Evolutionary conservation across 2,113 vertebrate genomes (phyloP).

Genomic region (Crotalus tigris): DNA sequence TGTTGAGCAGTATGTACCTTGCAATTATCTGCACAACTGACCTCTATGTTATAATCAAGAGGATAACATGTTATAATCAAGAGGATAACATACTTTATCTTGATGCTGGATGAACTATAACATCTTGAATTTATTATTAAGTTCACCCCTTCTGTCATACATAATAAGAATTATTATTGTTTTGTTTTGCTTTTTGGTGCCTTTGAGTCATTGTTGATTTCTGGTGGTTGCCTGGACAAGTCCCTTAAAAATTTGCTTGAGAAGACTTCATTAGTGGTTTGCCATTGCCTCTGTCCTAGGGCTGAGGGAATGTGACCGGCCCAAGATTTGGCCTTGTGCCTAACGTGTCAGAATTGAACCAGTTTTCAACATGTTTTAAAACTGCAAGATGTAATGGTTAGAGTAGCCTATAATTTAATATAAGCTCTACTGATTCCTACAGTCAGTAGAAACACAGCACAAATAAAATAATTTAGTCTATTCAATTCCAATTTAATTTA

Average conservation of each 20-base stretch:
- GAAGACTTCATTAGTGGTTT: background rate
- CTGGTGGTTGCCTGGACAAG: background rate
- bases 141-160: background rate
- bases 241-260: background rate
- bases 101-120: too few relatives aligned
- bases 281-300: background rate
- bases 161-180: background rate
- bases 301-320: background rate
- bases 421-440: constrained; percentile 15
- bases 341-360: background rate
- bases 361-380: background rate
- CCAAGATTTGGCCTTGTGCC: background rate
- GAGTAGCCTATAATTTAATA: constrained; percentile 24
- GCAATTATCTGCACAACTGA: background rate
- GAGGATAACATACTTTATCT: background rate
- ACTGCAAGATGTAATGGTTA: background rate
- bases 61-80: background rate
- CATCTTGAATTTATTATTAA: background rate
- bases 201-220: background rate
- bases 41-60: background rate
- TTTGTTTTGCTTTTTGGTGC: background rate
- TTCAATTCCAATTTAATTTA: too few relatives aligned
- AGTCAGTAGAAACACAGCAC: constrained; percentile 12
- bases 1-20: background rate
- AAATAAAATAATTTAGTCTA: constrained; percentile 9